phyloP scores from a whole-genome alignment of 37 sponge, comb jelly and placozoan species.

The Amphimedon queenslandica region DNA sequence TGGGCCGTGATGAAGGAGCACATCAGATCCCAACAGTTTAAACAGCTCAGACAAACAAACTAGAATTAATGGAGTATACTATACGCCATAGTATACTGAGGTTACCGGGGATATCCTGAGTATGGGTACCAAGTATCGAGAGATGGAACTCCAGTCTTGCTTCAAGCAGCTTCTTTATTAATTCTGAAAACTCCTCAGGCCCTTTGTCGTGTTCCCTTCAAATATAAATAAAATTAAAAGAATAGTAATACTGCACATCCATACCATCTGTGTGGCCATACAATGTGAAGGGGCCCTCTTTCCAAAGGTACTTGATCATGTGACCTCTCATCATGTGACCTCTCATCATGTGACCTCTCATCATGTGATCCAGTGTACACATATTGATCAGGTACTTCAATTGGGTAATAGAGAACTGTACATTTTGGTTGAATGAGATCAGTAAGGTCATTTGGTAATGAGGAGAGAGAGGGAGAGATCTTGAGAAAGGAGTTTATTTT shows the following conservation, averaged over 20 bases:
- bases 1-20: constrained; percentile 36
- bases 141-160: constrained; percentile 48
- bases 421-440: constrained; percentile 67
- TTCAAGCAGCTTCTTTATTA: constrained; percentile 44
- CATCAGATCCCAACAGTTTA: not conserved
- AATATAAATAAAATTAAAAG: not conserved
- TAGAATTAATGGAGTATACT: not conserved
- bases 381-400: constrained; percentile 39
- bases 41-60: constrained; percentile 14
- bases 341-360: not conserved
- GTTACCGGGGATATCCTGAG: constrained; percentile 77
- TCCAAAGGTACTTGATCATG: not conserved
- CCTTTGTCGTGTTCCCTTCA: constrained; percentile 92
- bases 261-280: constrained; percentile 94
- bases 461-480: constrained; percentile 66
- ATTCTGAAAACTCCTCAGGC: constrained; percentile 72
- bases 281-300: constrained; percentile 50
- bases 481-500: constrained; percentile 61
- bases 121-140: constrained; percentile 75
- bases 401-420: constrained; percentile 74
- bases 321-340: not conserved
- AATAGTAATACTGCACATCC: constrained; percentile 1
- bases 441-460: constrained; percentile 56
- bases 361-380: not conserved
- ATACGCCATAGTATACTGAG: not conserved